Evolutionary conservation across 1,140 invertebrate species (phyloP).

Genomic region (Octopus bimaculoides): DNA sequence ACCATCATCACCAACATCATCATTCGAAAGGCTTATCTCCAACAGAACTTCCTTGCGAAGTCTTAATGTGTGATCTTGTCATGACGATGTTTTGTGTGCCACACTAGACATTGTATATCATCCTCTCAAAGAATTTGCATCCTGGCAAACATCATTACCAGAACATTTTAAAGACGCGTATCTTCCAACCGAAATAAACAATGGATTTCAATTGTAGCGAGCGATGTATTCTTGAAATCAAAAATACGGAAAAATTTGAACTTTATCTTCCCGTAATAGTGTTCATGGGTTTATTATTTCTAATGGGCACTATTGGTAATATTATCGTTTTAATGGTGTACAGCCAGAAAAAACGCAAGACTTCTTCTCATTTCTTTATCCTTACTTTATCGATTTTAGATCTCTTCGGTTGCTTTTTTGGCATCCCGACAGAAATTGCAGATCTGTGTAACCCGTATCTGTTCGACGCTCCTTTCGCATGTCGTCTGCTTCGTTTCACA

Average conservation of each 20-base stretch:
- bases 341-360: slow-evolving; percentile 37
- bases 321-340: slow-evolving; percentile 47
- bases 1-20: too few relatives aligned
- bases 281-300: slow-evolving; percentile 41
- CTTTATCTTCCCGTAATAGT: slow-evolving; percentile 48
- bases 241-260: slow-evolving; percentile 41
- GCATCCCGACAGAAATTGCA: slow-evolving; percentile 50
- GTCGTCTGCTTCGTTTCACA: slow-evolving; percentile 46
- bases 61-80: too few relatives aligned
- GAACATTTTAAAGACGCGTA: not conserved
- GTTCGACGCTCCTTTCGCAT: slow-evolving; percentile 46
- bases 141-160: not conserved
- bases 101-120: not conserved
- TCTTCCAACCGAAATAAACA: not conserved
- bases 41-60: too few relatives aligned
- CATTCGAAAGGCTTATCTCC: too few relatives aligned
- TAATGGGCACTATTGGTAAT: slow-evolving; percentile 46
- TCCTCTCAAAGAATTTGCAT: not conserved
- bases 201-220: not conserved
- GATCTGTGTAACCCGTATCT: slow-evolving; percentile 48
- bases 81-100: too few relatives aligned
- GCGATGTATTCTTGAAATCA: not conserved
- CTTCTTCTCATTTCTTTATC: slow-evolving; percentile 50
- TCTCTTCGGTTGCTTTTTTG: slow-evolving; percentile 47
- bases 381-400: slow-evolving; percentile 46